Evolutionary conservation across 2,888 invertebrate species (phyloP).

Genomic region (Axea sp.): DNA sequence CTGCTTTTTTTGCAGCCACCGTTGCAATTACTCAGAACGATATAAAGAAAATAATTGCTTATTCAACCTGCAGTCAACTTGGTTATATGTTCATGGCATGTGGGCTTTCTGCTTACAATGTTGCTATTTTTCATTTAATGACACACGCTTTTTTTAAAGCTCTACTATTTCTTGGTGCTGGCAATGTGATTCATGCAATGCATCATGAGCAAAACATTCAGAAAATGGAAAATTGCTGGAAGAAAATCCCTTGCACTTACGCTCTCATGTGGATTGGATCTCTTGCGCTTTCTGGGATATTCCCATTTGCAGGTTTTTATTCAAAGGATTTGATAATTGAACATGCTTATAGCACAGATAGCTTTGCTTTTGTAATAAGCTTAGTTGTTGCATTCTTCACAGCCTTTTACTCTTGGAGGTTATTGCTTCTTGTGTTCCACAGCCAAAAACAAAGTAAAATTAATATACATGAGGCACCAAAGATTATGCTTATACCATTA

Average conservation of each 20-base stretch:
- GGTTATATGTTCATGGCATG: conserved; percentile 39
- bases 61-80: conserved; percentile 36
- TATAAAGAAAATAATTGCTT: conserved; percentile 36
- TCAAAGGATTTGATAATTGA: conserved; percentile 30
- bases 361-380: conserved; percentile 23
- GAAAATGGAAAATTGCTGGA: conserved; percentile 28
- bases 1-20: conserved; percentile 29
- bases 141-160: conserved; percentile 44
- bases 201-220: conserved; percentile 20
- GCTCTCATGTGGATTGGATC: conserved; percentile 32
- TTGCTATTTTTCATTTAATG: conserved; percentile 36
- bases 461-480: conserved; percentile 23
- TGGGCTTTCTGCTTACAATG: conserved; percentile 32
- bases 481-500: conserved; percentile 33
- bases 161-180: conserved; percentile 38
- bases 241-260: conserved; percentile 24
- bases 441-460: conserved; percentile 30
- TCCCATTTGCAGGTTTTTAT: conserved; percentile 33
- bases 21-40: conserved; percentile 22
- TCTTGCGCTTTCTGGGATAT: conserved; percentile 25
- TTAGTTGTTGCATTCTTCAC: conserved; percentile 25
- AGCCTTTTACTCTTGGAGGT: conserved; percentile 35
- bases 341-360: conserved; percentile 20
- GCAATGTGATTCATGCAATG: conserved; percentile 39
- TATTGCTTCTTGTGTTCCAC: conserved; percentile 26